Evolutionary conservation across 2,888 invertebrate species (phyloP), one percentile per base, ranked within the genome.

Genomic region (Atethmia centrago): DNA sequence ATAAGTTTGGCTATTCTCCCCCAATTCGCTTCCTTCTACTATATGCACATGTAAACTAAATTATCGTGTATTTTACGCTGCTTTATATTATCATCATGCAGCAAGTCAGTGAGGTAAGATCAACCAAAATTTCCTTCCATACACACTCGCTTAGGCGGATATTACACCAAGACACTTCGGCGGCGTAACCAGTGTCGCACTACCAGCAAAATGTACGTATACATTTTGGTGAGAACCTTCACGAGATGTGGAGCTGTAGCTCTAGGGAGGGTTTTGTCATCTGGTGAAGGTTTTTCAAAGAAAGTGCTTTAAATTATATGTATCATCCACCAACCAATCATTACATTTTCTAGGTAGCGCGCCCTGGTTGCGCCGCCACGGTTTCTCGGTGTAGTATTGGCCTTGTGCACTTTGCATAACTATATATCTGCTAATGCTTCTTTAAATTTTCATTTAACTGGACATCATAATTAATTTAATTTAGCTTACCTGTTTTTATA

Each of bases 101-200:
- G 83, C 93, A 95, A 92, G 93, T 96, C 87, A 95, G 94, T 76
- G 95, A 95, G 95, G 95, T 95, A 91, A 95, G 96, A 85, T 76
- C 78, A 79, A 85, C 73, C 76, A 80, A 78, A 12, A 64, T 58
- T 65, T 79, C 45, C n/a, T 79, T 65, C 55, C 25, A 59, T 42
- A 61, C 53, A 66, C 78, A 61, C n/a, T 40, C 3, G 51, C 31
- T 21, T 16, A 28, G 31, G 31, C 16, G 9, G 5, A n/a, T 47
- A 31, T 63, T 16, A 63, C 63, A 62, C 25, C 14, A 0, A 36
- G 21, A 40, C 40, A 58, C 25, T 14, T 19, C 19, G 3, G 10
- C 10, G 19, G 36, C 3, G 2, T 12, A 53, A 51, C 64, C 19
- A 40, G 16, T 4, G 42, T 61, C 25, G 42, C 25, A 5, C 42